phyloP scores from a whole-genome alignment of 2,797 vertebrate species.

The Moxostoma hubbsi region DNA sequence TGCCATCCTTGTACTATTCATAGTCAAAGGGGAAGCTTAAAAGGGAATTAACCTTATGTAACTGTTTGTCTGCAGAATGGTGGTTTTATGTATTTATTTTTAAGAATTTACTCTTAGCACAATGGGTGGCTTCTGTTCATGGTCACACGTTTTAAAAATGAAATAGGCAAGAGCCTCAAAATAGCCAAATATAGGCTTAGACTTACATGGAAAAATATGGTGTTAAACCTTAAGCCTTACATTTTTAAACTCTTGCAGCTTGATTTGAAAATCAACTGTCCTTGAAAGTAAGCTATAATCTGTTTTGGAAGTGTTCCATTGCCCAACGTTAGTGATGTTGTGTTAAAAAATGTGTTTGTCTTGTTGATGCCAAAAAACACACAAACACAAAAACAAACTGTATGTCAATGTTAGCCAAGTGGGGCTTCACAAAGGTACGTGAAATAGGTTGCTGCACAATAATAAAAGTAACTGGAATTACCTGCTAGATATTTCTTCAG shows the following conservation, averaged over 20 bases:
- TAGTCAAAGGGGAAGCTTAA: neutral
- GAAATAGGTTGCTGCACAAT: neutral
- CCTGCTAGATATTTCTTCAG: slow-evolving; percentile 81
- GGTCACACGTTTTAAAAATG: neutral
- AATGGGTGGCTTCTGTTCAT: neutral
- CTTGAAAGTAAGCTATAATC: neutral
- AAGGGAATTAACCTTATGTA: neutral
- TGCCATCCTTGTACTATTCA: neutral
- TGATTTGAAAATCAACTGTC: slow-evolving; percentile 7
- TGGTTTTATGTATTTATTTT: neutral
- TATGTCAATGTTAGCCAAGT: neutral
- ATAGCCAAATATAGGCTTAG: neutral
- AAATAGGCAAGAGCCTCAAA: neutral
- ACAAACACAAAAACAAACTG: slow-evolving; percentile 23
- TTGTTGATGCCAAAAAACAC: neutral
- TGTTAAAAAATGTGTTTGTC: neutral
- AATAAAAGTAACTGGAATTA: slow-evolving; percentile 40
- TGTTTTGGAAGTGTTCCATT: slow-evolving; percentile 19
- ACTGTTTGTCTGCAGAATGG: neutral
- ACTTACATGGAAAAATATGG: neutral
- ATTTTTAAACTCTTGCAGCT: neutral
- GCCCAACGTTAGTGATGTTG: neutral
- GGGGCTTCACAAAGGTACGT: neutral
- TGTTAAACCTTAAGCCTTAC: neutral
- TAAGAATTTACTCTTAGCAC: neutral